Evolutionary conservation across 2,888 invertebrate genomes (phyloP).

Genomic region (Latheticus oryzae): DNA sequence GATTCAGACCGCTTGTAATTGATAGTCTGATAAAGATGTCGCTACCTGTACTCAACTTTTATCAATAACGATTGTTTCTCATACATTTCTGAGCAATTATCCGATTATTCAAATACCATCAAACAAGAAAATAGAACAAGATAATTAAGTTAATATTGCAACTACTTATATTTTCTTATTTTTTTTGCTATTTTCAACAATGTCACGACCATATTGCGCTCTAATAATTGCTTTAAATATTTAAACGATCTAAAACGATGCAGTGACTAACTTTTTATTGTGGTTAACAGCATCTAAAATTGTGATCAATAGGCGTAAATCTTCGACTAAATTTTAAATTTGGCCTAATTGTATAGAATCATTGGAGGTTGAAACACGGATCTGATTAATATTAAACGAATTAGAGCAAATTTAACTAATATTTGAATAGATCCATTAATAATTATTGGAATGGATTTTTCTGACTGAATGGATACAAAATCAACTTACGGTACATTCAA

Average conservation of each 20-base stretch:
- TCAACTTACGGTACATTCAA: not conserved
- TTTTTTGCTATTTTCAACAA: conserved; percentile 3
- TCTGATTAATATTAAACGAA: conserved; percentile 11
- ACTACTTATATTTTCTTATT: not conserved
- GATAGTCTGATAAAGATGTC: conserved; percentile 62
- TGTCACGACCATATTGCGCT: conserved; percentile 26
- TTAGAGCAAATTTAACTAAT: conserved; percentile 21
- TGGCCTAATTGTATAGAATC: conserved; percentile 10
- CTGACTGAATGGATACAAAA: conserved; percentile 1
- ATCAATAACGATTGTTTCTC: conserved; percentile 45
- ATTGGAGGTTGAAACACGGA: not conserved
- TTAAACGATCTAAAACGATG: conserved; percentile 12
- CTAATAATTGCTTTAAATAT: conserved; percentile 20
- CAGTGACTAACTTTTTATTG: conserved; percentile 9
- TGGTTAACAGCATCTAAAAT: conserved; percentile 22
- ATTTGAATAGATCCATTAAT: too few relatives aligned
- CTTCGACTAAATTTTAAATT: conserved; percentile 12
- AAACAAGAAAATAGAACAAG: too few relatives aligned
- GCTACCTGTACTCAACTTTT: conserved; percentile 59
- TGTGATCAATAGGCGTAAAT: conserved; percentile 32
- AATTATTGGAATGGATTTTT: conserved; percentile 1
- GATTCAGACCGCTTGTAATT: conserved; percentile 57
- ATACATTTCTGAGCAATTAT: too few relatives aligned
- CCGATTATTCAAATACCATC: too few relatives aligned
- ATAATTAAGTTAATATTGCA: not conserved